Conservation (phyloP, 1,140 invertebrate species). For the Luehdorfia chinensis region DNA sequence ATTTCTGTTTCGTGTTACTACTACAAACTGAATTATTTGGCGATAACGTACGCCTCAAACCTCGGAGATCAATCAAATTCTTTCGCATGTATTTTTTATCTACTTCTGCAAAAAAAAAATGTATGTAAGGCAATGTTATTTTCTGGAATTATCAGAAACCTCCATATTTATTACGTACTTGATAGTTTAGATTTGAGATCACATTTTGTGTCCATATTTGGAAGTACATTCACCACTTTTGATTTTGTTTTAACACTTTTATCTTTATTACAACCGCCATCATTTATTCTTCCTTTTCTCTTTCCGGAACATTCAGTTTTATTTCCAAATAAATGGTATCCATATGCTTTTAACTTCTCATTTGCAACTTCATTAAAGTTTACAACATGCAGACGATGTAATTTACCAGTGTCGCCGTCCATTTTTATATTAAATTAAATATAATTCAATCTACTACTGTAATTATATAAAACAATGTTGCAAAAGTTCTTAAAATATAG, state of each 20-base stretch:
- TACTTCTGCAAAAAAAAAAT: no score
- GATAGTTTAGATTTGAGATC: no score
- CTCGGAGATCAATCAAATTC: no score
- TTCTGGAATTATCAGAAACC: no score
- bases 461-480: neutral
- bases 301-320: neutral
- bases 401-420: slow-evolving; percentile 1
- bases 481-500: no score
- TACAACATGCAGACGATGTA: neutral
- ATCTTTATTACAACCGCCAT: neutral
- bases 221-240: neutral
- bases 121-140: no score
- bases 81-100: no score
- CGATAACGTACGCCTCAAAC: no score
- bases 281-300: neutral
- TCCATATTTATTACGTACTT: no score
- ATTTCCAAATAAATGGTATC: neutral
- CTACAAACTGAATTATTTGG: no score
- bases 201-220: neutral
- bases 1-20: no score
- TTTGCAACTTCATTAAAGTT: slow-evolving; percentile 3
- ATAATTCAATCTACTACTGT: neutral
- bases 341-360: neutral
- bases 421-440: slow-evolving; percentile 1
- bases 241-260: neutral